Percentiles rank a stretch among this genome's conserved stretches.
phyloP scores from a whole-genome alignment of 2,888 invertebrate species.

The Spodoptera littoralis region DNA sequence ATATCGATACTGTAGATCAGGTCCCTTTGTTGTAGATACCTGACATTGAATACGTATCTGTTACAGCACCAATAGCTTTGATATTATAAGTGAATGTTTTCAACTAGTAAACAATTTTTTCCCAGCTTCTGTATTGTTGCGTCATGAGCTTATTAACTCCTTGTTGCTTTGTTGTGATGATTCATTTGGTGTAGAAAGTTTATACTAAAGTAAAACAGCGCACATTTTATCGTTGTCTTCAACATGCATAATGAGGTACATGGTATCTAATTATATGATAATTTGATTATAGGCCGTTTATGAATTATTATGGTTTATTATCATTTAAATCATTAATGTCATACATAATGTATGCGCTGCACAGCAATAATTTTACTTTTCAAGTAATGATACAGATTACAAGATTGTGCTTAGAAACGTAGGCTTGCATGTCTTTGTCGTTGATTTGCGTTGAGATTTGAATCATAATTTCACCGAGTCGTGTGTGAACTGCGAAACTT shows the following conservation, averaged over 20 bases:
- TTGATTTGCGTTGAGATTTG: constrained; percentile 57
- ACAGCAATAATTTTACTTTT: constrained; percentile 28
- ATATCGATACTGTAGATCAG: background rate
- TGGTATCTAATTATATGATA: background rate
- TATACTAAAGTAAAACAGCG: constrained; percentile 23
- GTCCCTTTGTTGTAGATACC: constrained; percentile 6
- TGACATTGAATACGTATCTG: constrained; percentile 24
- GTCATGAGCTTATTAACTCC: constrained; percentile 35
- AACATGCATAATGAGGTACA: constrained; percentile 14
- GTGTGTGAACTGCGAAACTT: constrained; percentile 69
- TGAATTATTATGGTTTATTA: no score
- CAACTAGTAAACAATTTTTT: constrained; percentile 24
- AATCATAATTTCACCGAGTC: constrained; percentile 56
- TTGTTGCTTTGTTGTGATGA: constrained; percentile 34
- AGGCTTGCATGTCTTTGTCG: constrained; percentile 40
- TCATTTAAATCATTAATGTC: constrained; percentile 6
- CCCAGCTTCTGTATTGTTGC: constrained; percentile 31
- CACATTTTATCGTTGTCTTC: constrained; percentile 9
- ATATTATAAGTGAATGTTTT: constrained; percentile 37
- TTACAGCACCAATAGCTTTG: background rate
- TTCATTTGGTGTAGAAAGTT: constrained; percentile 36
- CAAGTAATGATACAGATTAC: constrained; percentile 25
- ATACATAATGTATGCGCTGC: constrained; percentile 18
- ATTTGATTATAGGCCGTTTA: no score
- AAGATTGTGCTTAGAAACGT: constrained; percentile 38